Percentiles rank a stretch among this genome's conserved stretches.
Evolutionary conservation across 2,888 invertebrate species (phyloP).

Genomic region (Diachrysia chrysitis): DNA sequence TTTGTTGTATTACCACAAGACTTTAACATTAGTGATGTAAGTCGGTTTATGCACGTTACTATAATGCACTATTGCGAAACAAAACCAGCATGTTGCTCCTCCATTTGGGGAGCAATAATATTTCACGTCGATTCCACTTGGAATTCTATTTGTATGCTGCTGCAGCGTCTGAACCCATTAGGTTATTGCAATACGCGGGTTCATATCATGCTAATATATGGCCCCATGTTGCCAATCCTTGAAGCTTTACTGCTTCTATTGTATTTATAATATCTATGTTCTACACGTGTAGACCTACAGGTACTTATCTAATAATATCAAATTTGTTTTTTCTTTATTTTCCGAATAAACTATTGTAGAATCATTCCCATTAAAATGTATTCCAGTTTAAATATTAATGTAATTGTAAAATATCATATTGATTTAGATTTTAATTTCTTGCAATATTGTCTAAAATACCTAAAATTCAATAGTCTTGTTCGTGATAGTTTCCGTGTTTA

Average conservation of each 20-base stretch:
- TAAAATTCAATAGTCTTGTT: not conserved
- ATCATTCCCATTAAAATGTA: constrained; percentile 16
- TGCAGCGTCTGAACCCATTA: constrained; percentile 49
- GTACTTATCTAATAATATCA: too few species aligned
- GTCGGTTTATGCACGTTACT: constrained; percentile 10
- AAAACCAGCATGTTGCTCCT: constrained; percentile 30
- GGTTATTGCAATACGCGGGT: constrained; percentile 49
- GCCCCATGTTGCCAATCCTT: constrained; percentile 33
- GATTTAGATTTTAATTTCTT: constrained; percentile 8
- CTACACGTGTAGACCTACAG: too few species aligned
- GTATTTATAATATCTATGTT: too few species aligned
- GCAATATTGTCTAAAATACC: constrained; percentile 6
- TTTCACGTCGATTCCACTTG: constrained; percentile 54
- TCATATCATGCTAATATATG: constrained; percentile 53
- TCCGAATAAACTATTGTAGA: not conserved
- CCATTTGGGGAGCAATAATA: constrained; percentile 47
- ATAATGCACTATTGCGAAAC: constrained; percentile 38
- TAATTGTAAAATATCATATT: constrained; percentile 19
- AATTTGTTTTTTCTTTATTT: too few species aligned
- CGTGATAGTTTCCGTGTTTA: not conserved
- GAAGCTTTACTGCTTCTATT: constrained; percentile 19
- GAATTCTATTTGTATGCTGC: constrained; percentile 51
- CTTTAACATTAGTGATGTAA: not conserved
- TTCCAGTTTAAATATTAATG: too few species aligned
- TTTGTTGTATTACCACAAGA: not conserved